phyloP scores from a whole-genome alignment of 2,797 vertebrate species.

The Falco naumanni region DNA sequence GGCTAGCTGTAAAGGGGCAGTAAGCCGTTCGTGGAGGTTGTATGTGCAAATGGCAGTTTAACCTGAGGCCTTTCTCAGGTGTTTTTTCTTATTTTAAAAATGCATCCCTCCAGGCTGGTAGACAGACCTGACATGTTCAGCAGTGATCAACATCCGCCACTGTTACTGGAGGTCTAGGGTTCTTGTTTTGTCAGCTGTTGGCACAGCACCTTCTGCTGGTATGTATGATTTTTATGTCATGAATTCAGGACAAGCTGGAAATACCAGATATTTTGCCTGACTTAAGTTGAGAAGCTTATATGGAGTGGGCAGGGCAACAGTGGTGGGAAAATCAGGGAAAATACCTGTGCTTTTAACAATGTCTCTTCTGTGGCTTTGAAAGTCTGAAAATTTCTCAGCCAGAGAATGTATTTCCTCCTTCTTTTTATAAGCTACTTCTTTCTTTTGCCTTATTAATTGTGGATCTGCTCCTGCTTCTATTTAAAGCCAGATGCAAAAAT shows the following conservation, averaged over 20 bases:
- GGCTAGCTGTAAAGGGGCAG: background rate
- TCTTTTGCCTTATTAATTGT: conserved; percentile 62
- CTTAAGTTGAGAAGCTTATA: background rate
- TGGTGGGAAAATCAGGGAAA: conserved; percentile 62
- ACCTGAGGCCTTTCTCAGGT: conserved; percentile 6
- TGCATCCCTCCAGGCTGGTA: background rate
- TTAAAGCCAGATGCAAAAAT: conserved; percentile 59
- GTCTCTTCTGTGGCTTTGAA: conserved; percentile 63
- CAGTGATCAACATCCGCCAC: background rate
- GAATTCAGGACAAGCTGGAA: conserved; percentile 21
- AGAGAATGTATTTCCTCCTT: conserved; percentile 62
- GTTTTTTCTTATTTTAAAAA: conserved; percentile 1
- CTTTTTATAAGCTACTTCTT: conserved; percentile 66
- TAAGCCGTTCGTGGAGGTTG: background rate
- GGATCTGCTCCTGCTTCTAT: conserved; percentile 56
- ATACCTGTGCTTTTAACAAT: conserved; percentile 63
- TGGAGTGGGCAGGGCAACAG: background rate
- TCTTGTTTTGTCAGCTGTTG: background rate
- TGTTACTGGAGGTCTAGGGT: background rate
- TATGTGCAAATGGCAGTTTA: background rate
- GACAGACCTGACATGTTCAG: background rate
- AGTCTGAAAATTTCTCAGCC: conserved; percentile 55
- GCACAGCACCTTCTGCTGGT: background rate
- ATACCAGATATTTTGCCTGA: background rate
- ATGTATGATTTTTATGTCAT: background rate